A percentile compares a stretch with the other conserved stretches of the same genome.
phyloP scores from a whole-genome alignment of 2,888 invertebrate genomes.

The Drosophila longiperda region DNA sequence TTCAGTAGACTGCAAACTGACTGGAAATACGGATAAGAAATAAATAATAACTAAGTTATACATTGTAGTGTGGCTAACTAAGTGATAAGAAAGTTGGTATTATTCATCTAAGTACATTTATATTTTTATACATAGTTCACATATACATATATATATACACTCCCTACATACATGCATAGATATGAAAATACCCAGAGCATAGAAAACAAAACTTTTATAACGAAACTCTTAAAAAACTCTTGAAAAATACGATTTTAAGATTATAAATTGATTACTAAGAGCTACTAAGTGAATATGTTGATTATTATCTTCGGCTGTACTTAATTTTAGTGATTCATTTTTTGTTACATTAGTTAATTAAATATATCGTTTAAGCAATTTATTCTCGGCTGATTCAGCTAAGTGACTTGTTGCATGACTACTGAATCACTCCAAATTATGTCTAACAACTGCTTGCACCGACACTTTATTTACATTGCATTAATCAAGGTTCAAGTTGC shows the following conservation, averaged over 20 bases:
- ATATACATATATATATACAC: background rate
- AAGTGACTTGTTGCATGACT: background rate
- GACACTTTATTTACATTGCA: too few species aligned
- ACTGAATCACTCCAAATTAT: background rate
- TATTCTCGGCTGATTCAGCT: background rate
- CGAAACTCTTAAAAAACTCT: background rate
- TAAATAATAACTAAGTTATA: conserved; percentile 13
- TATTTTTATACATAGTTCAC: background rate
- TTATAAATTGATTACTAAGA: background rate
- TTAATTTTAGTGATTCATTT: background rate
- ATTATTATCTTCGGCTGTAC: background rate
- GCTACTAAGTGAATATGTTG: background rate
- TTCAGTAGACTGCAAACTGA: conserved; percentile 6
- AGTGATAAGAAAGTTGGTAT: conserved; percentile 23
- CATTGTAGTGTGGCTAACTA: conserved; percentile 25
- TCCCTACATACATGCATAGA: background rate
- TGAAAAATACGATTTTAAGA: background rate
- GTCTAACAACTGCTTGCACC: background rate
- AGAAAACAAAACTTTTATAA: background rate
- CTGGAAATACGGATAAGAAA: conserved; percentile 4
- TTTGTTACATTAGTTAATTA: background rate
- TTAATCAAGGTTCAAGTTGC: background rate
- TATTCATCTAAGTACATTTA: background rate
- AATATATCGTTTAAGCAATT: background rate
- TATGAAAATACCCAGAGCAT: background rate